Base-by-base conservation (phyloP, 2,113 vertebrate species). In the Cyanoderma ruficeps region DNA sequence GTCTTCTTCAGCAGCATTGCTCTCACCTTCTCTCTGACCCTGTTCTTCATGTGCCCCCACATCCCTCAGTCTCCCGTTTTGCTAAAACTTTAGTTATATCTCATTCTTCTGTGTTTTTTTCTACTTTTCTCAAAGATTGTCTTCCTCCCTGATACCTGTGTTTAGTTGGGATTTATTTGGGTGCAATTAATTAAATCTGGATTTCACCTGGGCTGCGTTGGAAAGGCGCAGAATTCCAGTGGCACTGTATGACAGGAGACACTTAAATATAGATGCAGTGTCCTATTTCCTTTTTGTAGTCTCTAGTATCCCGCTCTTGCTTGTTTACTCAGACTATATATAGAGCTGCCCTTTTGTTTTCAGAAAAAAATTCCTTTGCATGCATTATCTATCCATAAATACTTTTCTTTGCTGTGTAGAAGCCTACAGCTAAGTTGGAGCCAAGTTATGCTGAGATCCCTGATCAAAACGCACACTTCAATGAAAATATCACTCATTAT, bases 381-480 rank as follows among this genome's bases (percentile, higher is more conserved):
- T 85, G 21, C 7, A 33, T 68, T 78, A 44, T 61, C 53, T 76
- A 28, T 33, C 77, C 37, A 42, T 33, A 89, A 71, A 89, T 68
- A 10, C 9, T 30, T 52, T 27, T 81, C 20, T 81, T 87, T 69
- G 14, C 50, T 84, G 8, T 53, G 23, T 42, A 63, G 55, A 63
- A 90, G 16, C 31, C 46, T 74, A 61, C 46, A 86, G 65, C 65
- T 89, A 46, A 20, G 37, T 13, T 77, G 67, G 61, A 95, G 50
- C 69, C 52, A 76, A 82, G 67, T 70, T 90, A 46, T 44, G 44
- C 57, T 56, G 57, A 85, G 89, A 89, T 68, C 61, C 11, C 49
- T 84, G 65, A 89, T 89, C 83, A 92, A 95, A 96, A 91, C 33
- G 0, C 12, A n/a, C 23, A 61, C 50, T 83, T 96, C 77, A 84